Evolutionary conservation across 2,113 vertebrate genomes (phyloP).

Genomic region (Ctenodactylus gundi): DNA sequence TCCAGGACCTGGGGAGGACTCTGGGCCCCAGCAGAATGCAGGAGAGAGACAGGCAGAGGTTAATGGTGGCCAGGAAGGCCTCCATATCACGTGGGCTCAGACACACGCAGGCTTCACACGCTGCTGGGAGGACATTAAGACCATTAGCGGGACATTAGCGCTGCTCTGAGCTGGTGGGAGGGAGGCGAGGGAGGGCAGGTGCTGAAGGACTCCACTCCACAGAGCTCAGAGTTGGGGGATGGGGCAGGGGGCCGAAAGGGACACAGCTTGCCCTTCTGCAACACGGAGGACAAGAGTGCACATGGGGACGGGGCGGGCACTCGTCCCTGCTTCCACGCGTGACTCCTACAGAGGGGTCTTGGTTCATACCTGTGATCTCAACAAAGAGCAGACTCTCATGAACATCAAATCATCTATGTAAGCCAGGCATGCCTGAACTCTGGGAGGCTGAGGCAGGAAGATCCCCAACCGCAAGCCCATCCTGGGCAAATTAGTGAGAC

Average conservation of each 20-base stretch:
- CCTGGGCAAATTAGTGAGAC: neutral
- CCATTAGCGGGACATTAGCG: constrained; percentile 59
- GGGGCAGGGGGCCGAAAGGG: neutral
- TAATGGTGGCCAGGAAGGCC: constrained; percentile 44
- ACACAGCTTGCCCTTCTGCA: neutral
- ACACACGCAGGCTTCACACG: constrained; percentile 20
- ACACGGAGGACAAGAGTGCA: too few relatives aligned
- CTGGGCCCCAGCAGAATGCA: neutral
- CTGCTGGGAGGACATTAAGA: constrained; percentile 50
- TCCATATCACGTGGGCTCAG: neutral
- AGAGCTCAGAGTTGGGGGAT: neutral
- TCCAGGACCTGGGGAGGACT: neutral
- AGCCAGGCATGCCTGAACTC: neutral
- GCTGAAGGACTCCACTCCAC: neutral
- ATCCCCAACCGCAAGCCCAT: neutral
- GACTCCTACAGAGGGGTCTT: neutral
- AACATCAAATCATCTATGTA: neutral
- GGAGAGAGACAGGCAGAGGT: constrained; percentile 49
- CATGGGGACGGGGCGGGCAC: fast-evolving
- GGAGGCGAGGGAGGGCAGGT: neutral
- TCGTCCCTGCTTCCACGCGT: neutral
- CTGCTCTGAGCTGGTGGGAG: neutral
- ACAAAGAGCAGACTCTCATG: neutral
- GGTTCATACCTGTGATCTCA: neutral
- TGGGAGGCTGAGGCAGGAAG: neutral